Evolutionary conservation across 2,113 vertebrate genomes (phyloP).

Genomic region (Paedocypris sp.): DNA sequence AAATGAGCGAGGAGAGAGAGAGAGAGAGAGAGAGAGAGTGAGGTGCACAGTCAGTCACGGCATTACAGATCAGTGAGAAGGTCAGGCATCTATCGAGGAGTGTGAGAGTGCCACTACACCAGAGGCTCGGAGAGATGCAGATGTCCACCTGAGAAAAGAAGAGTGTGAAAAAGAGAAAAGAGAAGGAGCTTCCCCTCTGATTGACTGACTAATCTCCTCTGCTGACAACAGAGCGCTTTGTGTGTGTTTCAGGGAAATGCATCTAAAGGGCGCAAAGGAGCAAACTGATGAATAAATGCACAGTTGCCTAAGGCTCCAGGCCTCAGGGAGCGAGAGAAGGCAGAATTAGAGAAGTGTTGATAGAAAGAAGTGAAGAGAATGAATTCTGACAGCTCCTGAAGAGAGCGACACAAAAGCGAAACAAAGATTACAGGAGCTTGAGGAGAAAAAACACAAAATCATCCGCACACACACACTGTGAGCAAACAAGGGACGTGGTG

Average conservation of each 20-base stretch:
- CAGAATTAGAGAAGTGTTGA: background rate
- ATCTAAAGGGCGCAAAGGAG: conserved; percentile 10
- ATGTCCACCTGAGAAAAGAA: conserved; percentile 44
- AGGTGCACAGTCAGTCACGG: background rate
- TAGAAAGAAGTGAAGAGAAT: conserved; percentile 4
- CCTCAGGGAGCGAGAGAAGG: conserved; percentile 8
- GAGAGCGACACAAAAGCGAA: background rate
- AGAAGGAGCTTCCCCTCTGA: conserved; percentile 50
- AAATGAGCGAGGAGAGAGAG: background rate
- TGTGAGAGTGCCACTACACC: background rate
- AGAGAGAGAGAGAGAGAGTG: conserved; percentile 14
- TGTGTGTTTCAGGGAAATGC: background rate
- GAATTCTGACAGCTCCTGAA: conserved; percentile 7
- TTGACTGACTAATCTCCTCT: conserved; percentile 58
- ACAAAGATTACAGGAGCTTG: background rate
- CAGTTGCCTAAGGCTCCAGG: conserved; percentile 20
- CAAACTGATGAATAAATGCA: conserved; percentile 22
- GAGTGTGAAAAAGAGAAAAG: conserved; percentile 41
- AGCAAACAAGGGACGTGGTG: background rate
- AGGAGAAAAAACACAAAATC: background rate
- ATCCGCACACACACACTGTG: conserved; percentile 5
- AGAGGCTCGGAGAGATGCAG: conserved; percentile 40
- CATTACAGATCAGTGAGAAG: conserved; percentile 14
- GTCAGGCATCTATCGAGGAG: conserved; percentile 10
- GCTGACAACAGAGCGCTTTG: conserved; percentile 44